A percentile compares a stretch with the other conserved stretches of the same genome.
Evolutionary conservation across 1,140 invertebrate species (phyloP).

Genomic region (Nasonia vitripennis): DNA sequence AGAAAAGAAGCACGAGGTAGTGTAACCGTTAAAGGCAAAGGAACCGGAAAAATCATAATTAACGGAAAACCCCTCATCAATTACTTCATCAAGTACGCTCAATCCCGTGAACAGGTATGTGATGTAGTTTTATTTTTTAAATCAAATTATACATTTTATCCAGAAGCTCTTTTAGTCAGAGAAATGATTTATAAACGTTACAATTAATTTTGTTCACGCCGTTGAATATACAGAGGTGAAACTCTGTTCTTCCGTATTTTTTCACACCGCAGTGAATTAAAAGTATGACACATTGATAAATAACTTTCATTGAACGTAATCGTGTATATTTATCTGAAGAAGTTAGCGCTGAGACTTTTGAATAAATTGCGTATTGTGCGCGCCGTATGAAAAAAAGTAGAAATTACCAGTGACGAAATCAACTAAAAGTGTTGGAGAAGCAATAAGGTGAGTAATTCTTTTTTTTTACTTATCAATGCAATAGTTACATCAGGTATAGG

Average conservation of each 20-base stretch:
- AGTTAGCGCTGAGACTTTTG: too few relatives aligned
- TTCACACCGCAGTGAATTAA: not conserved
- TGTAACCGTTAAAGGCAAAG: conserved; percentile 83
- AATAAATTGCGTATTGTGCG: not conserved
- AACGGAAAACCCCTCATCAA: conserved; percentile 81
- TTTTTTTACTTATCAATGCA: not conserved
- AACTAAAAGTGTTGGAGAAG: not conserved
- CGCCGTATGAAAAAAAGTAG: not conserved
- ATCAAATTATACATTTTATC: not conserved
- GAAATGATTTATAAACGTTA: not conserved
- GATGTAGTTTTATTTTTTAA: conserved; percentile 12
- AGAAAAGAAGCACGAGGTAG: conserved; percentile 83
- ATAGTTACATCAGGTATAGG: not conserved
- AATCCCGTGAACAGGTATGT: conserved; percentile 84
- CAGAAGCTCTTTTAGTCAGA: not conserved
- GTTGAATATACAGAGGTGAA: not conserved
- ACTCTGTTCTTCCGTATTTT: not conserved
- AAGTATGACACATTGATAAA: too few relatives aligned
- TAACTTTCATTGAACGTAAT: too few relatives aligned
- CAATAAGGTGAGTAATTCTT: not conserved
- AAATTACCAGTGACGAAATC: not conserved
- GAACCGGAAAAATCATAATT: conserved; percentile 88
- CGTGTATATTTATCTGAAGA: too few relatives aligned
- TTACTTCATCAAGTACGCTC: conserved; percentile 83
- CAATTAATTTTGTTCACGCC: not conserved